Conservation (phyloP, 2,113 vertebrate species). For the Tursiops truncatus region DNA sequence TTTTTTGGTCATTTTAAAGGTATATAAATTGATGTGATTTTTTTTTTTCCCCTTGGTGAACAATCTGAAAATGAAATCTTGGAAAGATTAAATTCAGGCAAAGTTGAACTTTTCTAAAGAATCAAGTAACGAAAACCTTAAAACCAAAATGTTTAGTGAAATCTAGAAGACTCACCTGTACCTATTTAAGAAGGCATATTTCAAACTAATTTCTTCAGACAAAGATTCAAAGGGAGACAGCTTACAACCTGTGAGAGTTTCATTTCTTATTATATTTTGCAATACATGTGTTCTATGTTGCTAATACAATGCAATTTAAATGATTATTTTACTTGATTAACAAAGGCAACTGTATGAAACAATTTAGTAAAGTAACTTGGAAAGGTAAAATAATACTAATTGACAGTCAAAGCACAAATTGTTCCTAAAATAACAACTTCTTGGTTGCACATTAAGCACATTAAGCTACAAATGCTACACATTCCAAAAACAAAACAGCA, state of each 20-base stretch:
- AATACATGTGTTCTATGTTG: slow-evolving; percentile 48
- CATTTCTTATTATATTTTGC: slow-evolving; percentile 42
- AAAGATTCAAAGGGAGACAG: slow-evolving; percentile 67
- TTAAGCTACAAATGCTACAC: slow-evolving; percentile 64
- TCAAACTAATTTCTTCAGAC: slow-evolving; percentile 61
- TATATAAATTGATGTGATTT: background rate
- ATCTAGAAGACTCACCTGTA: slow-evolving; percentile 65
- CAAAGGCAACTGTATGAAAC: slow-evolving; percentile 65
- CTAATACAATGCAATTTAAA: slow-evolving; percentile 67
- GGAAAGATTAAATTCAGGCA: slow-evolving; percentile 58
- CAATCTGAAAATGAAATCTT: background rate
- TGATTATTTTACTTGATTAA: slow-evolving; percentile 68
- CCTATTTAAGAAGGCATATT: slow-evolving; percentile 62
- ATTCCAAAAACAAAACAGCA: slow-evolving; percentile 50
- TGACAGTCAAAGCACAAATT: slow-evolving; percentile 61
- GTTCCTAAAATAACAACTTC: slow-evolving; percentile 63
- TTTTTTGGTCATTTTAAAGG: slow-evolving; percentile 10
- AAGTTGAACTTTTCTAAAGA: slow-evolving; percentile 66
- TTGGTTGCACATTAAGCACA: background rate
- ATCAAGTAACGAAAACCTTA: slow-evolving; percentile 49
- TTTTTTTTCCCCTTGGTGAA: too few species aligned
- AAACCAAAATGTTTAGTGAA: slow-evolving; percentile 30
- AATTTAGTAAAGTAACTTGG: slow-evolving; percentile 63
- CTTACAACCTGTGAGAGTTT: slow-evolving; percentile 58
- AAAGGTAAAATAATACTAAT: slow-evolving; percentile 75